phyloP scores from a whole-genome alignment of 1,140 invertebrate genomes.

The Bombus picipes region DNA sequence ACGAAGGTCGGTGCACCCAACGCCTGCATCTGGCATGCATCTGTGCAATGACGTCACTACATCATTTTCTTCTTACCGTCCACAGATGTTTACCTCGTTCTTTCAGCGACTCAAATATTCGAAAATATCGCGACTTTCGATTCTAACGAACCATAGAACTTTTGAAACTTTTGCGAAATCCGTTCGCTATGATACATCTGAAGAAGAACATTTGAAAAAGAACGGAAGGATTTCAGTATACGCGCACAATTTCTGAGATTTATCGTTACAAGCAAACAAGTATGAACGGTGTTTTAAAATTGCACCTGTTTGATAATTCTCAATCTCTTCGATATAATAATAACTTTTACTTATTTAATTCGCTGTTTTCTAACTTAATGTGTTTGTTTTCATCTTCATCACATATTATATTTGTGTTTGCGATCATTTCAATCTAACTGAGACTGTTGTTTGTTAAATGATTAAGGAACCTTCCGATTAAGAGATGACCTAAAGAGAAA shows the following conservation, averaged over 20 bases:
- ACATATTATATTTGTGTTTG: no score
- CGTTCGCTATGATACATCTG: not conserved
- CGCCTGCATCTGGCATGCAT: slow-evolving; percentile 67
- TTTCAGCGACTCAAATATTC: not conserved
- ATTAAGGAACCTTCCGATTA: no score
- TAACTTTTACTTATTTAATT: no score
- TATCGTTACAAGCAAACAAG: no score
- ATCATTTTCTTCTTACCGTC: slow-evolving; percentile 8
- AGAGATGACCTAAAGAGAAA: not conserved
- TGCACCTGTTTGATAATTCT: no score
- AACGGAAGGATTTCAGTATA: not conserved
- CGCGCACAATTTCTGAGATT: no score
- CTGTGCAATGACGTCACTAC: slow-evolving; percentile 72
- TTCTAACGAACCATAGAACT: not conserved
- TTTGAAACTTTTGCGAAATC: not conserved
- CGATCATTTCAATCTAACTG: no score
- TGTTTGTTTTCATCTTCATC: no score
- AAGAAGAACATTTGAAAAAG: not conserved
- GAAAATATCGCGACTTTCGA: not conserved
- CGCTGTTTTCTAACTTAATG: no score
- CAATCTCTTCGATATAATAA: no score
- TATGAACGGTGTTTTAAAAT: no score
- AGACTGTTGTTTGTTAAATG: no score
- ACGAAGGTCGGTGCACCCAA: slow-evolving; percentile 72
- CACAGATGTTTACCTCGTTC: not conserved